phyloP scores from a whole-genome alignment of 2,113 vertebrate genomes.

The Prietella phreatophila region DNA sequence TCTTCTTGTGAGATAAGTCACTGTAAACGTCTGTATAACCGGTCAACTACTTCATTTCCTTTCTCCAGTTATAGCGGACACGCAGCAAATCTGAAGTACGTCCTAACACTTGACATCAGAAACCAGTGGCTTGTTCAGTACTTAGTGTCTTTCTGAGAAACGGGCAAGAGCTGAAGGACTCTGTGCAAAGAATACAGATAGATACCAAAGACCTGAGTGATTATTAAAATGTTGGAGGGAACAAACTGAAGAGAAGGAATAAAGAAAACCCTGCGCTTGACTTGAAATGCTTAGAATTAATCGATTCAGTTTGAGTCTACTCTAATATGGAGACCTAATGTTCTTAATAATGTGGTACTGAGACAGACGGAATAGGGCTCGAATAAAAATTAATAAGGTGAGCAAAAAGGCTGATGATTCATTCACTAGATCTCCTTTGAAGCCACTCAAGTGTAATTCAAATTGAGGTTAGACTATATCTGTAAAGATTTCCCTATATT shows the following conservation, averaged over 20 bases:
- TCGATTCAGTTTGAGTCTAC: neutral
- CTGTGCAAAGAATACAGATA: too few relatives aligned
- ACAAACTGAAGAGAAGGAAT: neutral
- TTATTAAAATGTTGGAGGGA: neutral
- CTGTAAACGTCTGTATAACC: neutral
- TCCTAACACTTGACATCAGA: conserved; percentile 15
- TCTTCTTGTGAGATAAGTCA: neutral
- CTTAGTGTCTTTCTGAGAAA: conserved; percentile 8
- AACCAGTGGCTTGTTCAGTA: conserved; percentile 7
- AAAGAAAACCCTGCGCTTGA: neutral
- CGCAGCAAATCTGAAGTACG: neutral
- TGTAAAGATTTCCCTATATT: neutral
- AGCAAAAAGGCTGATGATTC: conserved; percentile 9
- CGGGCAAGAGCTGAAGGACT: neutral
- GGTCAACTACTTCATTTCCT: conserved; percentile 1
- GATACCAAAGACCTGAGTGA: neutral
- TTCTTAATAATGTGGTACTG: conserved; percentile 20
- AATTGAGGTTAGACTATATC: neutral
- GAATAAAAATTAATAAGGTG: neutral
- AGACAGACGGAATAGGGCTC: neutral
- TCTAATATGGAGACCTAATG: neutral
- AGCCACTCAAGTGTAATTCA: neutral
- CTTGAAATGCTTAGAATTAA: neutral
- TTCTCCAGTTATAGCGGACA: neutral
- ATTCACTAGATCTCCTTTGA: neutral